These are phyloP conservation scores for Tympanoctomys barrerae DNA, from an alignment of 2,797 vertebrate genomes.

Conservation along the genomic window DNA sequence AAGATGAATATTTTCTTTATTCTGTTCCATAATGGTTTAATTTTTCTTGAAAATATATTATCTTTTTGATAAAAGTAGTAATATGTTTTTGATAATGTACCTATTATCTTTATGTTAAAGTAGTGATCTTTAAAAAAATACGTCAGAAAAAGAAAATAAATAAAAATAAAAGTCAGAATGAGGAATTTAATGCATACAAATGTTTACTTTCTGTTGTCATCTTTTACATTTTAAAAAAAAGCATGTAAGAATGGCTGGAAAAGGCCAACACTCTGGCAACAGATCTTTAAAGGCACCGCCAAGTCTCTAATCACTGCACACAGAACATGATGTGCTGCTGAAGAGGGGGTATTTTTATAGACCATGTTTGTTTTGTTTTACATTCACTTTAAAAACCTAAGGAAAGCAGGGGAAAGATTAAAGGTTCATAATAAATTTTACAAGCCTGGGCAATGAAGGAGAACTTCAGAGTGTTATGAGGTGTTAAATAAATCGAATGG, in stretches of 20 bases:
- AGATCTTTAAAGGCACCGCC: slow-evolving; percentile 35
- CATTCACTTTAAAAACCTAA: slow-evolving; percentile 66
- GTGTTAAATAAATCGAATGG: slow-evolving; percentile 73
- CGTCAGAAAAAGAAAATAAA: too few species aligned
- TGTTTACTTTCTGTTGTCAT: slow-evolving; percentile 22
- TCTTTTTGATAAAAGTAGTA: slow-evolving; percentile 32
- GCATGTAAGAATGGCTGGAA: slow-evolving; percentile 18
- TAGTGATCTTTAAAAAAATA: slow-evolving; percentile 13
- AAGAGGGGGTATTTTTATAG: slow-evolving; percentile 51
- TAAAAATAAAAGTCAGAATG: background rate
- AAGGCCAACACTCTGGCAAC: background rate
- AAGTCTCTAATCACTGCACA: background rate
- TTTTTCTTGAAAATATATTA: background rate
- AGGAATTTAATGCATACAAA: background rate
- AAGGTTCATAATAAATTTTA: slow-evolving; percentile 77
- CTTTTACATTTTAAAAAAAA: slow-evolving; percentile 17
- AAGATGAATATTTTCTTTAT: background rate
- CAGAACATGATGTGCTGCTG: background rate
- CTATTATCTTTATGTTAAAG: background rate
- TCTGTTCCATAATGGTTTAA: background rate
- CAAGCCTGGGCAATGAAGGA: slow-evolving; percentile 62
- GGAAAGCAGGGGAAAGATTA: slow-evolving; percentile 65
- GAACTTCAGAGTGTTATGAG: slow-evolving; percentile 69
- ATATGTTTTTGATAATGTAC: background rate
- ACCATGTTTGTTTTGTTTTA: slow-evolving; percentile 77